Evolutionary conservation across 2,113 vertebrate genomes (phyloP).

Genomic region (Bostrychus sinensis): DNA sequence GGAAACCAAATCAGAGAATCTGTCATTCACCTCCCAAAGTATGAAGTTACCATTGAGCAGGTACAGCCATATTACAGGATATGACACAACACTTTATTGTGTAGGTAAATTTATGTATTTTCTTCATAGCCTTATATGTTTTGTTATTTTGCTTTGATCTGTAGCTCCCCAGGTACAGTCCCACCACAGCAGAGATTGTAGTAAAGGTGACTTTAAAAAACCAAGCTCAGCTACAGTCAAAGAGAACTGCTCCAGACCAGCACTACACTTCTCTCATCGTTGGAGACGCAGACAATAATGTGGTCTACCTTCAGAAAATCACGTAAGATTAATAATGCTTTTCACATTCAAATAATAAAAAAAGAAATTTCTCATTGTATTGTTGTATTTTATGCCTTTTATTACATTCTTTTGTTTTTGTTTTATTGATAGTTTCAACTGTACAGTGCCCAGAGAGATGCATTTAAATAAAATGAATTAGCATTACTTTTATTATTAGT

Average conservation of each 20-base stretch:
- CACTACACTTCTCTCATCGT: constrained; percentile 88
- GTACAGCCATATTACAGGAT: constrained; percentile 61
- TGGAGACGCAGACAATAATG: constrained; percentile 89
- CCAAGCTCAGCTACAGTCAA: constrained; percentile 84
- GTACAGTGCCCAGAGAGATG: too few relatives aligned
- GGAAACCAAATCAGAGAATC: constrained; percentile 97
- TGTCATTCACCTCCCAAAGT: constrained; percentile 90
- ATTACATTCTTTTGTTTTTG: neutral
- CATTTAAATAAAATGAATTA: too few relatives aligned
- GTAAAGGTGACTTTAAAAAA: constrained; percentile 88
- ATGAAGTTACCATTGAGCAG: constrained; percentile 88
- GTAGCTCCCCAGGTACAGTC: constrained; percentile 87
- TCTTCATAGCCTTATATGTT: too few relatives aligned
- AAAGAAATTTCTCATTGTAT: too few relatives aligned
- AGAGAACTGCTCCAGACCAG: constrained; percentile 86
- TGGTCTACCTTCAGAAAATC: constrained; percentile 91
- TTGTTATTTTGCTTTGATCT: constrained; percentile 36
- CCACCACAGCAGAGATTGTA: constrained; percentile 85
- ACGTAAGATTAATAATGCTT: constrained; percentile 53
- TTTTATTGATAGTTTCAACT: neutral
- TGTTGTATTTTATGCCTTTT: too few relatives aligned
- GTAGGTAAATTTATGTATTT: too few relatives aligned
- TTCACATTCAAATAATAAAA: too few relatives aligned
- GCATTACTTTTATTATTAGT: too few relatives aligned
- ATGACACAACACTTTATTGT: too few relatives aligned